Percentiles rank a stretch among this genome's conserved stretches.
These are phyloP conservation scores for Zeus faber DNA, from an alignment of 2,113 vertebrate species.

Conservation along the genomic window DNA sequence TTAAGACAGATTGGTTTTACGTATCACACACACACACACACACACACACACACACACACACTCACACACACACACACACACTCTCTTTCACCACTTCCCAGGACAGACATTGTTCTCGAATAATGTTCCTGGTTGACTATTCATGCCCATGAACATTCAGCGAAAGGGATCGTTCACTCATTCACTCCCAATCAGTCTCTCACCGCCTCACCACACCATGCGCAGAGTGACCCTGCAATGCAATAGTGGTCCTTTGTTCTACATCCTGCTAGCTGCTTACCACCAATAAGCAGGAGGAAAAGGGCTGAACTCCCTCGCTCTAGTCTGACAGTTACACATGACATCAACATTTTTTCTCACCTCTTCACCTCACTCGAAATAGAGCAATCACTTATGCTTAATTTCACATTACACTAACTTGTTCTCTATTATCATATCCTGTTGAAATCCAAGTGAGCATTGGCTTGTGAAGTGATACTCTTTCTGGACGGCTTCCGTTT, in stretches of 20 bases:
- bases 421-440: too few species aligned
- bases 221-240: background rate
- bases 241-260: conserved; percentile 26
- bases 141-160: conserved; percentile 61
- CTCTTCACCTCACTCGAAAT: too few species aligned
- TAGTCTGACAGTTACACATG: too few species aligned
- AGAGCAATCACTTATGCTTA: too few species aligned
- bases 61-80: conserved; percentile 13
- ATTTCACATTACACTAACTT: too few species aligned
- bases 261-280: conserved; percentile 79
- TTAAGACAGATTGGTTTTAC: conserved; percentile 45
- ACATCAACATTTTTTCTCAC: too few species aligned
- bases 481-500: too few species aligned
- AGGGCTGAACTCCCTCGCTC: too few species aligned
- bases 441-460: too few species aligned
- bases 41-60: conserved; percentile 5
- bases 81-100: conserved; percentile 29
- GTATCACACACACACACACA: conserved; percentile 27
- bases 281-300: conserved; percentile 89
- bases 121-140: conserved; percentile 51
- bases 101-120: conserved; percentile 47
- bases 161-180: conserved; percentile 40
- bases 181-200: conserved; percentile 41
- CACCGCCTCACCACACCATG: background rate
- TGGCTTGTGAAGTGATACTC: too few species aligned